These are phyloP conservation scores for Aproaerema taeniolella DNA, from an alignment of 2,888 invertebrate genomes.

Conservation along the genomic window DNA sequence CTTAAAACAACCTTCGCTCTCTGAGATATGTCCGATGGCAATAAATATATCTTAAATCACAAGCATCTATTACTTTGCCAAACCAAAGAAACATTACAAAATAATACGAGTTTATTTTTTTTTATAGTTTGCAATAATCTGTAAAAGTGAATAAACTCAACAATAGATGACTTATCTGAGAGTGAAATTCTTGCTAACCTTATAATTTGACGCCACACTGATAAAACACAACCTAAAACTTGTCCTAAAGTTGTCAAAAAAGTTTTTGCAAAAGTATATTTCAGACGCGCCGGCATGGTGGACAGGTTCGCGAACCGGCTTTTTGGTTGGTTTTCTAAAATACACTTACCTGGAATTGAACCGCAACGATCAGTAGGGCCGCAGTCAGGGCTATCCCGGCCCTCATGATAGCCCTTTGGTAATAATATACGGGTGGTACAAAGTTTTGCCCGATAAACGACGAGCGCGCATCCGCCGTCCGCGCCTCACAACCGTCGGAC, in stretches of 20 bases:
- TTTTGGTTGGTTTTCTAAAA: slow-evolving; percentile 8
- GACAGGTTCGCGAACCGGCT: slow-evolving; percentile 9
- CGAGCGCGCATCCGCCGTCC: slow-evolving; percentile 51
- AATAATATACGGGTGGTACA: slow-evolving; percentile 36
- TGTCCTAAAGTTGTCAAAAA: slow-evolving; percentile 27
- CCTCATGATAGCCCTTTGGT: slow-evolving; percentile 46
- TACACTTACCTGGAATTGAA: slow-evolving; percentile 31
- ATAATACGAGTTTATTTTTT: too few relatives aligned
- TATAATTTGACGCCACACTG: too few relatives aligned
- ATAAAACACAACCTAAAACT: slow-evolving; percentile 17
- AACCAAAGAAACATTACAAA: too few relatives aligned
- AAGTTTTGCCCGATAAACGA: slow-evolving; percentile 43
- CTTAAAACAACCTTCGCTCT: too few relatives aligned
- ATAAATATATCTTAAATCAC: too few relatives aligned
- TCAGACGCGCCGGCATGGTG: slow-evolving; percentile 19
- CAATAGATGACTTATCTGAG: too few relatives aligned
- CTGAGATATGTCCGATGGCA: too few relatives aligned
- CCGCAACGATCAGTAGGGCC: slow-evolving; percentile 46
- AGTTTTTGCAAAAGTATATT: slow-evolving; percentile 30
- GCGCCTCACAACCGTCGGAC: slow-evolving; percentile 55
- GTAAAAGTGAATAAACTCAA: too few relatives aligned
- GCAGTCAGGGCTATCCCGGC: slow-evolving; percentile 36
- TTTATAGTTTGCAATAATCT: too few relatives aligned
- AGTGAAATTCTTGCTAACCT: too few relatives aligned
- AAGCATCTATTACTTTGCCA: too few relatives aligned